These are phyloP conservation scores for Uloborus diversus DNA, from an alignment of 1,140 invertebrate species.

Conservation along the genomic window DNA sequence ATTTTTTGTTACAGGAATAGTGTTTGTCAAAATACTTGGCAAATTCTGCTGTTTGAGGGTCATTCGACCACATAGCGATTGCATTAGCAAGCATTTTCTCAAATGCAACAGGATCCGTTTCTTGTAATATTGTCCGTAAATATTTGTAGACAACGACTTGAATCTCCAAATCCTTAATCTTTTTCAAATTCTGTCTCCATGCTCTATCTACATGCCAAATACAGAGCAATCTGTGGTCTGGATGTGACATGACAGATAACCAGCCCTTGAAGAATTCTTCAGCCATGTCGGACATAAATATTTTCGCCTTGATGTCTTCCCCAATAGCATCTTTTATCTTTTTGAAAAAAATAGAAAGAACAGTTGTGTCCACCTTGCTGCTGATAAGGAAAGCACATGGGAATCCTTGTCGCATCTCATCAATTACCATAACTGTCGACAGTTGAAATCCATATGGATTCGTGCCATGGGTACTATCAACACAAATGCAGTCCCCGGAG, in stretches of 20 bases:
- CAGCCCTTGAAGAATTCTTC: slow-evolving; percentile 17
- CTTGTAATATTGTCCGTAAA: background rate
- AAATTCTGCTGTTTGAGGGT: background rate
- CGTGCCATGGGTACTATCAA: slow-evolving; percentile 4
- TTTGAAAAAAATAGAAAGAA: background rate
- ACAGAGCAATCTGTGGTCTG: slow-evolving; percentile 3
- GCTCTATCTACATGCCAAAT: slow-evolving; percentile 16
- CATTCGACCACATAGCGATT: background rate
- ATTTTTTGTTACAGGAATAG: background rate
- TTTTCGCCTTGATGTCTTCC: background rate
- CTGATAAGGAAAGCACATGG: background rate
- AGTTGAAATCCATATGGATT: slow-evolving; percentile 6
- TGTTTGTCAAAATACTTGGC: background rate
- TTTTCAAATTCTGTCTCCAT: background rate
- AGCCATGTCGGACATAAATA: slow-evolving; percentile 39
- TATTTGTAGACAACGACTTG: background rate
- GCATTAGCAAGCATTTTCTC: background rate
- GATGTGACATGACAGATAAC: background rate
- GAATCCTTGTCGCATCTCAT: slow-evolving; percentile 17
- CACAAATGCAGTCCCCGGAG: background rate
- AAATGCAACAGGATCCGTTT: background rate
- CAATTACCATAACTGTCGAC: background rate
- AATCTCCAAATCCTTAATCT: background rate
- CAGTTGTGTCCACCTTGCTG: background rate
- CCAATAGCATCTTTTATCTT: background rate